Base-by-base conservation (phyloP, 2,797 vertebrate genomes). In the Balearica regulorum region DNA sequence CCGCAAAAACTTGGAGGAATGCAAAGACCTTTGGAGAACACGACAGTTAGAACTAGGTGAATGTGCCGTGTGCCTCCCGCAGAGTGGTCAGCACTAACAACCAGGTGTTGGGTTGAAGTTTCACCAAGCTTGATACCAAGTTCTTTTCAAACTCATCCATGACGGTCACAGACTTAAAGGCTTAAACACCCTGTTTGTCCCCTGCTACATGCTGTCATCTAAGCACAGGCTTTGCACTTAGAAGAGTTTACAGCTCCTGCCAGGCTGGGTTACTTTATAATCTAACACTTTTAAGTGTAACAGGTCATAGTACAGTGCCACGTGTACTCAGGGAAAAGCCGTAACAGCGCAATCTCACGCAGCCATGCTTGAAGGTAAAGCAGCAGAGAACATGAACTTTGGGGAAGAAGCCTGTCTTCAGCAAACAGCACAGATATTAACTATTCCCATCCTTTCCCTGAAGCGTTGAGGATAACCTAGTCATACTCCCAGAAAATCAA, bases 51-150 rank as follows among this genome's bases (percentile, higher is more conserved):
- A 73, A 51, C 5, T 0, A 31, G 31, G 58, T 8, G 20, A 21
- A 69, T 0, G 0, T 17, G 48, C 69, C 55, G 5, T 0, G 2
- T 46, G 61, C 10, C 58, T 53, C n/a, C 37, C n/a, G 11, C 33
- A 31, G 28, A 15, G 35, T 1, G 5, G 35, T 17, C 81, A 60
- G 77, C 6, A 26, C 39, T 8, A 81, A 22, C 11, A 6, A 8
- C 5, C 25, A 21, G 25, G 12, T 2, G 10, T 0, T 5, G 37
- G 44, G n/a, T 1, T 60, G 53, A 41, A 48, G 39, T 37, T 76
- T 37, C 81, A 41, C 33, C 14, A 25, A 26, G 26, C 54, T 26
- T 29, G 62, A 37, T 2, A 20, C 13, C 9, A 10, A 0, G 13
- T 4, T 51, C 21, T 57, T 80, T 68, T 17, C 81, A 64, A 51